phyloP scores from a whole-genome alignment of 2,113 vertebrate genomes.

The Burhinus oedicnemus region DNA sequence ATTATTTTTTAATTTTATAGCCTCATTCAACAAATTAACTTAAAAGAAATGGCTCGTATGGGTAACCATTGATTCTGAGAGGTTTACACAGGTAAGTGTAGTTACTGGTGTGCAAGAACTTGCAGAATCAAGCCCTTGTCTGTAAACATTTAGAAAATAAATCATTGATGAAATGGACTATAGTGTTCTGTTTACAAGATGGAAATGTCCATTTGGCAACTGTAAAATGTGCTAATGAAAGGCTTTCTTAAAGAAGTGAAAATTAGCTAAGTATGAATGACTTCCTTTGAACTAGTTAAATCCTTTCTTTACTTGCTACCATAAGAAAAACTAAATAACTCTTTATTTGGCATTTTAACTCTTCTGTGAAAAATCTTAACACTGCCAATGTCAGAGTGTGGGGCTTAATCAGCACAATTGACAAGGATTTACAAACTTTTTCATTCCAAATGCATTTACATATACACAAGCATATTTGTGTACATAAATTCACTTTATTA shows the following conservation, averaged over 20 bases:
- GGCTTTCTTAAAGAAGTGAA: neutral
- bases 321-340: conserved; percentile 17
- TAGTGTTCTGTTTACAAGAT: neutral
- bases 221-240: neutral
- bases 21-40: neutral
- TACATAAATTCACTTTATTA: conserved; percentile 70
- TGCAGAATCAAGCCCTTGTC: neutral
- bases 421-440: conserved; percentile 62
- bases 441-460: conserved; percentile 56
- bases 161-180: neutral
- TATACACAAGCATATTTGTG: conserved; percentile 27
- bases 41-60: neutral
- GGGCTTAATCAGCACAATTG: conserved; percentile 60
- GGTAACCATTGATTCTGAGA: neutral
- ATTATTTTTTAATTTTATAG: neutral
- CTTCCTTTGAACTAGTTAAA: conserved; percentile 43
- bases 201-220: neutral
- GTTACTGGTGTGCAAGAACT: neutral
- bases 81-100: neutral
- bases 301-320: neutral
- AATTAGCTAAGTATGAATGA: neutral
- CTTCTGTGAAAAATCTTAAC: conserved; percentile 52
- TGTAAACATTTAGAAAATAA: conserved; percentile 24
- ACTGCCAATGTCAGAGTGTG: neutral
- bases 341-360: conserved; percentile 12